Evolutionary conservation across 2,797 vertebrate genomes (phyloP), one percentile per base, ranked within the genome.

Genomic region (Remorina albescens): DNA sequence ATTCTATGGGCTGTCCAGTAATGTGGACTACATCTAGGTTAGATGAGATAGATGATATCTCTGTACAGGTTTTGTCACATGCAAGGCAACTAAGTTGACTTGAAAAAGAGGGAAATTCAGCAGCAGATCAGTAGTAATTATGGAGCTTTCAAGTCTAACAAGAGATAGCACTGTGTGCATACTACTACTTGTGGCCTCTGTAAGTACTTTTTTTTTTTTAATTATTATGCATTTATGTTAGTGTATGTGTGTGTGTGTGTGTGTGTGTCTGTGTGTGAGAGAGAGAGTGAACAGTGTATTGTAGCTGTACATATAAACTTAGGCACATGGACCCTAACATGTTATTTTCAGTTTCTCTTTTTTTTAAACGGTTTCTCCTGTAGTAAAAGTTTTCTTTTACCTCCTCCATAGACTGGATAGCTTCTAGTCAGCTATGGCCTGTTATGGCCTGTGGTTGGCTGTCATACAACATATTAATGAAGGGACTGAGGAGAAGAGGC

Each of bases 91-190:
- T 76, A 89, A 91, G 87, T 91, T 92, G 85, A 88, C 84, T 90
- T 83, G 85, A 92, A 92, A 93, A 76, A 89, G 90, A 84, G 82
- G 83, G 78, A 90, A 91, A 91, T 91, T 91, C 83, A 86, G 72
- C 71, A 90, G 72, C 65, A 71, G 88, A 92, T 94, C 89, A 93
- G 89, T 94, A 91, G 83, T 89, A 86, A 93, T 92, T 89, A 90
- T 85, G 83, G 81, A 72, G 78, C 73, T 81, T 89, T 82, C 68
- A 84, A 72, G 46, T 62, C 70, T 84, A 72, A 88, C 86, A 86
- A 86, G 89, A 85, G 74, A 90, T 76, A 85, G 51, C 78, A 74
- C 72, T 83, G 80, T 79, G 67, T 76, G 58, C 65, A 53, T 74
- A 55, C 46, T 23, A 18, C 57, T 76, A 32, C 44, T 62, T 73